These are phyloP conservation scores for Tachuris rubrigastra DNA, from an alignment of 2,113 vertebrate species.

Conservation along the genomic window DNA sequence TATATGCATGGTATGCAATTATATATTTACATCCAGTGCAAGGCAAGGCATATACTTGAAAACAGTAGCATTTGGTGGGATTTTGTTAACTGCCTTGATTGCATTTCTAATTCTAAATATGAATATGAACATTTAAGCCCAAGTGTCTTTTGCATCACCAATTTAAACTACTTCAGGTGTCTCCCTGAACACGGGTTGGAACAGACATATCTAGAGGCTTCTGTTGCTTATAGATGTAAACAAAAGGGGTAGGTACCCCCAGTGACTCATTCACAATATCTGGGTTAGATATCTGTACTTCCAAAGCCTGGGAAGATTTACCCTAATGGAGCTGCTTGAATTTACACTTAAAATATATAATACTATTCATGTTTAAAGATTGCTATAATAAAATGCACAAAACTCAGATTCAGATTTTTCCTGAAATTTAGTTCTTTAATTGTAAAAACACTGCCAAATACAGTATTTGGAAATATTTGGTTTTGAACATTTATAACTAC, in stretches of 20 bases:
- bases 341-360: neutral
- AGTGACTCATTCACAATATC: neutral
- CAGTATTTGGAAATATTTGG: neutral
- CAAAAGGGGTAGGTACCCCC: neutral
- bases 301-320: neutral
- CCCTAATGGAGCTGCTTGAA: neutral
- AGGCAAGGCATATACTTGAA: slow-evolving; percentile 24
- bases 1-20: slow-evolving; percentile 24
- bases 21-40: slow-evolving; percentile 24
- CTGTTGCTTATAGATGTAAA: neutral
- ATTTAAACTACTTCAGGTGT: slow-evolving; percentile 39
- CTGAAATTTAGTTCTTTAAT: neutral
- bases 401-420: neutral
- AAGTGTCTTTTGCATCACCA: slow-evolving; percentile 20
- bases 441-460: neutral
- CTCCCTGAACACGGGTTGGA: neutral
- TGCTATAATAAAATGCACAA: neutral
- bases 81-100: slow-evolving; percentile 55
- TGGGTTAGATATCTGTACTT: neutral
- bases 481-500: neutral
- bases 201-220: neutral
- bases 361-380: neutral
- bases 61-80: slow-evolving; percentile 41
- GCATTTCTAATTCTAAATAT: slow-evolving; percentile 54
- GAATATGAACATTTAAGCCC: slow-evolving; percentile 31